Conservation (phyloP, 1,140 invertebrate genomes). For the Aporrectodea caliginosa region DNA sequence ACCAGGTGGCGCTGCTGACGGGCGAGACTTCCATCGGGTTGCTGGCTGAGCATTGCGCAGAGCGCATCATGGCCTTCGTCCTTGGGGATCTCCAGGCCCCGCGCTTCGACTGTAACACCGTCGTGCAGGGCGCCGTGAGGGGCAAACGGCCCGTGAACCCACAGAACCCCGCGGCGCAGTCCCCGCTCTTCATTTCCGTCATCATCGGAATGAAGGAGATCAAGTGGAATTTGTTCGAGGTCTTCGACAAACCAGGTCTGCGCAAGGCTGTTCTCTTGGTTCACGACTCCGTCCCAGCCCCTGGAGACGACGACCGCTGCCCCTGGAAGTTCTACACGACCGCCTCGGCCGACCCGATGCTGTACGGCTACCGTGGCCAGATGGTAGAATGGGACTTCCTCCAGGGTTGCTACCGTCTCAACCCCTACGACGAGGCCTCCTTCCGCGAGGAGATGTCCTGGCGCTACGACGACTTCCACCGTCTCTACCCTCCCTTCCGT, state of each 20-base stretch:
- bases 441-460: constrained; percentile 19
- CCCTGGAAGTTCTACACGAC: constrained; percentile 27
- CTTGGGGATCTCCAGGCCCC: not conserved
- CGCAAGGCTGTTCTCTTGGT: constrained; percentile 24
- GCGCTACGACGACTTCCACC: constrained; percentile 23
- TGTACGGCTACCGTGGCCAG: constrained; percentile 31
- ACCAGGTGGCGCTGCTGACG: constrained; percentile 26
- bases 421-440: constrained; percentile 17
- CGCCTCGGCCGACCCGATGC: constrained; percentile 15
- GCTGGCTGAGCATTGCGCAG: constrained; percentile 19
- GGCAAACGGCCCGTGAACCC: not conserved
- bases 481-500: constrained; percentile 25
- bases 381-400: constrained; percentile 31
- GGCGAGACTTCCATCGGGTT: constrained; percentile 14
- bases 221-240: constrained; percentile 32
- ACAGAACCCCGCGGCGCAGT: not conserved
- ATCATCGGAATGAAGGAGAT: constrained; percentile 28
- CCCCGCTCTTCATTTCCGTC: constrained; percentile 22
- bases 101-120: constrained; percentile 27
- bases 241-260: constrained; percentile 29
- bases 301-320: not conserved
- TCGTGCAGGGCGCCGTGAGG: constrained; percentile 17
- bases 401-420: constrained; percentile 10
- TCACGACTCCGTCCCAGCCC: not conserved
- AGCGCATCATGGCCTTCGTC: constrained; percentile 15